A percentile compares a stretch with the other conserved stretches of the same genome.
Conservation (phyloP, 1,140 invertebrate genomes). For the Drosophila seguyi region DNA sequence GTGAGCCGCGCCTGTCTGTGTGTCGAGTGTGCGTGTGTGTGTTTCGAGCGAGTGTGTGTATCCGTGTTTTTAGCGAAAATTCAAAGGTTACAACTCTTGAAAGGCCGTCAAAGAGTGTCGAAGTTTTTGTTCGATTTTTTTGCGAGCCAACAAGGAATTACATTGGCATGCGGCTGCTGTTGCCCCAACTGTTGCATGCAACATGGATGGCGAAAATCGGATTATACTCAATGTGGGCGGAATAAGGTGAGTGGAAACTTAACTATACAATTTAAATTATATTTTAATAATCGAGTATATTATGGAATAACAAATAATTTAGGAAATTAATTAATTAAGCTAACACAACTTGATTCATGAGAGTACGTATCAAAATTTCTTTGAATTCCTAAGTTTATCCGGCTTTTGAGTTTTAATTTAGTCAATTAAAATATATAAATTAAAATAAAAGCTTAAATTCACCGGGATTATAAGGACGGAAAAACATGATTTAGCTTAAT, state of each 20-base stretch:
- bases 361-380: not conserved
- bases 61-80: not conserved
- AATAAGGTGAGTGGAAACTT: slow-evolving; percentile 87
- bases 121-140: slow-evolving; percentile 35
- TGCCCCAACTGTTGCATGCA: slow-evolving; percentile 81
- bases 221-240: slow-evolving; percentile 98
- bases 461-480: not conserved
- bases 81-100: slow-evolving; percentile 13
- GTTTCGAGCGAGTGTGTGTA: not conserved
- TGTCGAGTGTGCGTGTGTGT: not conserved
- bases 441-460: not conserved
- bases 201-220: slow-evolving; percentile 96
- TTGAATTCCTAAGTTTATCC: not conserved
- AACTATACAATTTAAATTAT: not conserved
- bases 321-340: not conserved
- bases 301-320: not conserved
- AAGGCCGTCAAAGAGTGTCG: slow-evolving; percentile 9
- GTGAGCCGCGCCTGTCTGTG: slow-evolving; percentile 9
- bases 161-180: slow-evolving; percentile 76
- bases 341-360: not conserved
- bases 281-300: not conserved
- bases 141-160: slow-evolving; percentile 37
- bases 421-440: too few species aligned
- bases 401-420: not conserved
- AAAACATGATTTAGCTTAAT: not conserved